These are phyloP conservation scores for Phlogophora meticulosa DNA, from an alignment of 2,888 invertebrate genomes.

Conservation along the genomic window DNA sequence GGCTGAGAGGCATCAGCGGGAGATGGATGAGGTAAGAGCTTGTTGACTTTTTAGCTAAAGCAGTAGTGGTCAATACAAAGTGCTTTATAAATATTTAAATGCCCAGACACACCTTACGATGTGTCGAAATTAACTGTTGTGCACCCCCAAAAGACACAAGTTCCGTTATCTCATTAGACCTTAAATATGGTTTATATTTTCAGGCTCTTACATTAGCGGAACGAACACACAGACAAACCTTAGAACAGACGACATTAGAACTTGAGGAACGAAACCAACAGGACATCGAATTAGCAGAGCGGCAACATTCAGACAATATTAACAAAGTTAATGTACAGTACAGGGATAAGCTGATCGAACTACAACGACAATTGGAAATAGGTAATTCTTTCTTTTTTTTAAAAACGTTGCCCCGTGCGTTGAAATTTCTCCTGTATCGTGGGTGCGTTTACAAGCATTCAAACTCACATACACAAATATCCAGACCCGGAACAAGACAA, in stretches of 20 bases:
- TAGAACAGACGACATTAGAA: slow-evolving; percentile 73
- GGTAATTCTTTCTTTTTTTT: slow-evolving; percentile 74
- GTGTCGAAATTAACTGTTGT: too few species aligned
- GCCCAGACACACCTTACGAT: too few species aligned
- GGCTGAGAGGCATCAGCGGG: slow-evolving; percentile 84
- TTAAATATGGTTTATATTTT: slow-evolving; percentile 5
- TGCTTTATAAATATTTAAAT: too few species aligned
- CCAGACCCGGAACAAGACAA: too few species aligned
- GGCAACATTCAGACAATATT: slow-evolving; percentile 84
- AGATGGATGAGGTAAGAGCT: slow-evolving; percentile 83
- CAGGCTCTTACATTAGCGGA: slow-evolving; percentile 79
- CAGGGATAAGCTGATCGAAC: slow-evolving; percentile 81
- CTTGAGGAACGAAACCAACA: slow-evolving; percentile 74
- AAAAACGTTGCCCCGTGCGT: background rate
- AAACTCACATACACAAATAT: too few species aligned
- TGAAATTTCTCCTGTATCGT: too few species aligned
- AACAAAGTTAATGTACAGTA: slow-evolving; percentile 84
- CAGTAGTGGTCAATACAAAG: too few species aligned
- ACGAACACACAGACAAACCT: slow-evolving; percentile 71
- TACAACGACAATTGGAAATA: slow-evolving; percentile 86
- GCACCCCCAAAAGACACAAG: too few species aligned
- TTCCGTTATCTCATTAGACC: too few species aligned
- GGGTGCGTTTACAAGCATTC: too few species aligned
- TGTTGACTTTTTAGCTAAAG: background rate
- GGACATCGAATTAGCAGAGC: slow-evolving; percentile 75